Evolutionary conservation across 1,140 invertebrate species (phyloP).

Genomic region (Zaprionus tsacasi): DNA sequence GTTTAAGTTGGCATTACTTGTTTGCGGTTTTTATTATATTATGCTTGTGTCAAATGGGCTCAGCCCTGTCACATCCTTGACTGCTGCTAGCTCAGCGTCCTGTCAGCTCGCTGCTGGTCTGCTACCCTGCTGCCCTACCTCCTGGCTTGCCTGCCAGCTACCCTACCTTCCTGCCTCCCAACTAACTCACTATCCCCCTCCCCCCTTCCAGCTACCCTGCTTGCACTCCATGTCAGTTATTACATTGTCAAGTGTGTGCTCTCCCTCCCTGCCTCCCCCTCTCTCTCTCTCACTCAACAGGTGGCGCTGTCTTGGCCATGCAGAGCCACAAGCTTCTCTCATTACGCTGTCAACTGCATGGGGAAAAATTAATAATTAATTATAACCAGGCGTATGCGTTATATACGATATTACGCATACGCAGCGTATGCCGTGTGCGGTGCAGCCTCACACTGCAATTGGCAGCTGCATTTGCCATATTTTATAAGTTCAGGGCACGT

Average conservation of each 20-base stretch:
- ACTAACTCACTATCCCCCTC: background rate
- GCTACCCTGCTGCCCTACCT: too few relatives aligned
- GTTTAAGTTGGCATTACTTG: slow-evolving; percentile 65
- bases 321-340: slow-evolving; percentile 18
- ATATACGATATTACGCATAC: too few relatives aligned
- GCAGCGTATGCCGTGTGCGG: background rate
- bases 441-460: slow-evolving; percentile 47
- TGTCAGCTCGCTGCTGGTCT: slow-evolving; percentile 37
- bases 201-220: background rate
- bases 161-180: too few relatives aligned
- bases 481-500: slow-evolving; percentile 78
- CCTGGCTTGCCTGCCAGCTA: too few relatives aligned
- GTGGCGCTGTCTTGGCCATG: slow-evolving; percentile 39
- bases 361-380: background rate
- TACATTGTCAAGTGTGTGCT: slow-evolving; percentile 54
- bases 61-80: slow-evolving; percentile 74
- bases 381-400: too few relatives aligned
- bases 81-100: slow-evolving; percentile 71
- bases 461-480: slow-evolving; percentile 63
- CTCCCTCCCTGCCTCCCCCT: background rate
- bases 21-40: slow-evolving; percentile 82
- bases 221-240: slow-evolving; percentile 54
- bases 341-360: slow-evolving; percentile 13
- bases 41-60: slow-evolving; percentile 77
- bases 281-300: slow-evolving; percentile 39